Base-by-base conservation (phyloP, 1,140 invertebrate species). In the Trichonephila clavipes region DNA sequence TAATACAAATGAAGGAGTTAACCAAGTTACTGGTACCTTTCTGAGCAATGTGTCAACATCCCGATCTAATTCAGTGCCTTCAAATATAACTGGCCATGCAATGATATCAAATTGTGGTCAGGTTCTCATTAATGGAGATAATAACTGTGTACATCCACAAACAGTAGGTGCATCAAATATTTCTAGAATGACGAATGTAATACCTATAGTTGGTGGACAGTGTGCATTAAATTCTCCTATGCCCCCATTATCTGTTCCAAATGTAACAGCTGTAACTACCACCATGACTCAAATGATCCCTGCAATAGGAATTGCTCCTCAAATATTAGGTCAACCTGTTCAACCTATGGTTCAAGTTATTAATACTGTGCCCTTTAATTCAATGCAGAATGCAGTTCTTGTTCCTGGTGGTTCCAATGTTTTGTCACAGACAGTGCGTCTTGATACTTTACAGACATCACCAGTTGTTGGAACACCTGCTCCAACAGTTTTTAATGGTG, bases 221-320 rank as follows among this genome's bases (percentile, higher is more conserved):
- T 95, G 64, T 85, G 94, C 94, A 24, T 86, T 95, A 89, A 95
- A 95, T 88, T 94, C 95, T 44, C 96, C 97, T 0, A 97, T 97
- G 96, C 97, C 97, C 28, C 97, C 97, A 14, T 95, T 97, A 44
- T 97, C 97, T 18, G 96, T 97, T 0, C 97, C 96, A 24, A 97
- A 97, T 95, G 96, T 97, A 1, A 97, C 97, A 2, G 97, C 97
- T 95, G 97, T 97, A 0, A 97, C 97, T 2, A 97, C 97, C 19
- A 96, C 97, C 34, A 96, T 97, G 12, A 97, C 97, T 28, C 97
- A 97, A 96, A 97, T 97, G 0, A 97, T 97, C 88, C 96, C 96
- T 12, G 96, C 96, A 4, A 96, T 96, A 66, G 95, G 96, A 34
- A 95, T 97, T 14, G 96, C 96, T 12, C 97, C 97, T 94, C 97